These are phyloP conservation scores for Calliphora vomitoria DNA, from an alignment of 2,888 invertebrate genomes.

Conservation along the genomic window DNA sequence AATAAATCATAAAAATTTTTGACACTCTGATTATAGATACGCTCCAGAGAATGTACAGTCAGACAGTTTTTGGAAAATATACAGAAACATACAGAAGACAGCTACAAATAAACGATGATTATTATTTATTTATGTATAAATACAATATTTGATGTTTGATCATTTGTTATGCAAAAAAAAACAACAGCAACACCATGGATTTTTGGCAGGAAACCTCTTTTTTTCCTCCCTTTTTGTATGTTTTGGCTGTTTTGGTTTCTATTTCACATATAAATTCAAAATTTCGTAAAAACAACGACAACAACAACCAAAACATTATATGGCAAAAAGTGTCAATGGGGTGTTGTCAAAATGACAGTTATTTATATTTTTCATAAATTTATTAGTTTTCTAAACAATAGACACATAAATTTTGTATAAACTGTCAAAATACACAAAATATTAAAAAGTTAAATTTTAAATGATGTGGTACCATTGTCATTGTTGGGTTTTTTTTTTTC, in stretches of 20 bases:
- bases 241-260: neutral
- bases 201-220: constrained; percentile 60
- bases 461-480: constrained; percentile 47
- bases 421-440: constrained; percentile 62
- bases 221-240: neutral
- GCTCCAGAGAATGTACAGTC: constrained; percentile 44
- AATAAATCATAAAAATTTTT: constrained; percentile 78
- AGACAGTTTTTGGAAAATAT: constrained; percentile 4
- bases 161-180: constrained; percentile 70
- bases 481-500: constrained; percentile 1
- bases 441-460: constrained; percentile 67
- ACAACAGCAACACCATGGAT: constrained; percentile 14
- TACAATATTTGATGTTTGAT: constrained; percentile 70
- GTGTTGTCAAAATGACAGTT: constrained; percentile 73
- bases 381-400: constrained; percentile 72
- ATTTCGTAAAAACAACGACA: neutral
- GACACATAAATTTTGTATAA: constrained; percentile 69
- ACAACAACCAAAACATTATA: constrained; percentile 17
- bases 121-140: constrained; percentile 70
- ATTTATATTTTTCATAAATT: constrained; percentile 72
- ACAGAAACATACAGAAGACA: constrained; percentile 23
- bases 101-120: constrained; percentile 65
- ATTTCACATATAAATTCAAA: constrained; percentile 48
- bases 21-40: constrained; percentile 76
- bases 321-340: constrained; percentile 69